Evolutionary conservation across 2,797 vertebrate genomes (phyloP).

Genomic region (Lacerta viridis): DNA sequence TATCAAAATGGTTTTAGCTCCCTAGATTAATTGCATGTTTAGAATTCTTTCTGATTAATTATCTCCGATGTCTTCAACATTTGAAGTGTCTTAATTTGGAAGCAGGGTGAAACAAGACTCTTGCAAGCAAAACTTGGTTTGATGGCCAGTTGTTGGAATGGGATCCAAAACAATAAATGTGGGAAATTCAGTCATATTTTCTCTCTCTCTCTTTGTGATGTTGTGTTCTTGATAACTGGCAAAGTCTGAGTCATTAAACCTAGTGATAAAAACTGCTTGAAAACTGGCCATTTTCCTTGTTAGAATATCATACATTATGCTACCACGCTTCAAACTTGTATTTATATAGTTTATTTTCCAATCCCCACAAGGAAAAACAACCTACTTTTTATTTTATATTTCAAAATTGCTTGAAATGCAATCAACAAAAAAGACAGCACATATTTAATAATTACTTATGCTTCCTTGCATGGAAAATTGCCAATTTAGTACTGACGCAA

Average conservation of each 20-base stretch:
- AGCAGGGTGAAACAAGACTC: conserved; percentile 18
- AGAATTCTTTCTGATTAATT: conserved; percentile 58
- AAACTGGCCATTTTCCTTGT: neutral
- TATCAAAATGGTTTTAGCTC: conserved; percentile 43
- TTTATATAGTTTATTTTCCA: neutral
- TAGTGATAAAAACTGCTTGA: neutral
- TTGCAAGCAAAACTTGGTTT: conserved; percentile 20
- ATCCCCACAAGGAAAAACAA: conserved; percentile 9
- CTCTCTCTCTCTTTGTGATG: conserved; percentile 10
- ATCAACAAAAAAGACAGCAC: neutral
- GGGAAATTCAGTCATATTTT: neutral
- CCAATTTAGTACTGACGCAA: neutral
- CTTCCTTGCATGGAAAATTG: conserved; percentile 8
- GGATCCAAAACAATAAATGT: conserved; percentile 16
- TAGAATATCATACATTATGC: neutral
- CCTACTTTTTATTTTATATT: conserved; percentile 28
- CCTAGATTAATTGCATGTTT: conserved; percentile 57
- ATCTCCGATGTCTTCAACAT: conserved; percentile 16
- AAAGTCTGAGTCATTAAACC: conserved; percentile 34
- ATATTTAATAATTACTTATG: conserved; percentile 28
- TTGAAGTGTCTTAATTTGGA: conserved; percentile 35
- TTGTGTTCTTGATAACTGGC: neutral
- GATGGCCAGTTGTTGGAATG: conserved; percentile 14
- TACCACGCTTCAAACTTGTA: neutral
- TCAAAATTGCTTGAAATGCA: neutral